Conservation (phyloP, 1,140 invertebrate genomes). For the Oryzaephilus surinamensis region DNA sequence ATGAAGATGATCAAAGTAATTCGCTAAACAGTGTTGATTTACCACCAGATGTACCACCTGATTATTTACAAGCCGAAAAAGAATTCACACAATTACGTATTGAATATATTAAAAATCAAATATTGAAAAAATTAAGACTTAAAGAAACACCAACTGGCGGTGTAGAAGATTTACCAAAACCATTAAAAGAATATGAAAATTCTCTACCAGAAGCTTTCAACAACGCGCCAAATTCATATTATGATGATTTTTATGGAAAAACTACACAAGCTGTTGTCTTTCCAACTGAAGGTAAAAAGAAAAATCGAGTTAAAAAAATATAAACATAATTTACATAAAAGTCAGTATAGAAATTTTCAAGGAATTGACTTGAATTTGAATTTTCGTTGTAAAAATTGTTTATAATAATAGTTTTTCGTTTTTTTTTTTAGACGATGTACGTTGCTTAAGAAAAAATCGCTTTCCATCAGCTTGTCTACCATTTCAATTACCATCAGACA, state of each 20-base stretch:
- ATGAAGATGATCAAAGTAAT: background rate
- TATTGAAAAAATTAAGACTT: constrained; percentile 62
- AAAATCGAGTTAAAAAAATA: too few species aligned
- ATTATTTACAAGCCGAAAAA: constrained; percentile 34
- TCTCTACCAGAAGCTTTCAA: constrained; percentile 36
- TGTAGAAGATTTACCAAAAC: constrained; percentile 51
- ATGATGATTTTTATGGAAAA: constrained; percentile 66
- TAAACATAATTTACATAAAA: too few species aligned
- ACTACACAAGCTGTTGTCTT: constrained; percentile 71
- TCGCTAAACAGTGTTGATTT: constrained; percentile 12
- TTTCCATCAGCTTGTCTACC: constrained; percentile 58
- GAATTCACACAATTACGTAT: constrained; percentile 49
- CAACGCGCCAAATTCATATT: constrained; percentile 39
- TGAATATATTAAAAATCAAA: constrained; percentile 72
- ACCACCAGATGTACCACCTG: constrained; percentile 2
- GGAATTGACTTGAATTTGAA: too few species aligned
- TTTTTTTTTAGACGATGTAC: constrained; percentile 30
- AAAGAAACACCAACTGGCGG: constrained; percentile 57
- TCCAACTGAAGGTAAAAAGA: constrained; percentile 61
- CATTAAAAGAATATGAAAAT: constrained; percentile 50
- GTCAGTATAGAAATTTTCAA: too few species aligned
- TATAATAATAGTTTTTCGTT: too few species aligned
- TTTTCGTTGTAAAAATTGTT: too few species aligned
- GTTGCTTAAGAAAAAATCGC: constrained; percentile 31
- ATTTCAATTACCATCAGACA: constrained; percentile 56